Evolutionary conservation across 2,888 invertebrate genomes (phyloP), one percentile per base, ranked within the genome.

Genomic region (Sthenelais limicola): DNA sequence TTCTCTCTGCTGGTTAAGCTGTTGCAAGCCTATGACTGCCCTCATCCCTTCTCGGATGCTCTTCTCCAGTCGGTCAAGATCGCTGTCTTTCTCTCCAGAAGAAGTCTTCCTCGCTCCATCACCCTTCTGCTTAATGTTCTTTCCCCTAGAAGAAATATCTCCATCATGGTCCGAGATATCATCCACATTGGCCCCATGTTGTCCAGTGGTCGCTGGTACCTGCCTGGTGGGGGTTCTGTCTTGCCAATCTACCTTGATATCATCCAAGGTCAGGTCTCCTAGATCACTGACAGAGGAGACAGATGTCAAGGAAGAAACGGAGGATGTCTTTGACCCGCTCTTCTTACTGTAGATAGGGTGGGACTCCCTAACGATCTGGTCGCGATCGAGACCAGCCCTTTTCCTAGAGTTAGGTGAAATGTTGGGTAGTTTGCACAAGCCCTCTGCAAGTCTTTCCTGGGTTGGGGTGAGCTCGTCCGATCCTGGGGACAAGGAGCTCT

Each of bases 261-360:
- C 62, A 9, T 62, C 62, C 38, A 62, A 35, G 38, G 62, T 62
- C 62, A 62, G 62, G 38, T 62, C 62, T 9, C 62, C 62, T 12
- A 26, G 24, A 43, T 62, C 62, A 15, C 62, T 62, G 62, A 43
- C 43, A 21, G 62, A 62, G 24, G 62, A 62, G n/a, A 62, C 62
- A 1, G 62, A 62, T 15, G 62, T 62, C 38, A 62, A 15, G 3
- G 62, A 62, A 26, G 62, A 62, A 9, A 62, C 26, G 35, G 62
- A 62, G 35, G 62, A 62, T n/a, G 62, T 62, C 38, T 62, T 62
- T 12, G 62, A 62, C 24, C 62, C 62, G 28, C 62, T 62, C 62
- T 62, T 62, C 18, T 28, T 21, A 26, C 62, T 62, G 35, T 62
- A 62, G 35, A 62, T 62, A 4, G 62, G 62, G 38, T 62, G 62